Conservation (phyloP, 1,140 invertebrate species). For the Cydia fagiglandana region DNA sequence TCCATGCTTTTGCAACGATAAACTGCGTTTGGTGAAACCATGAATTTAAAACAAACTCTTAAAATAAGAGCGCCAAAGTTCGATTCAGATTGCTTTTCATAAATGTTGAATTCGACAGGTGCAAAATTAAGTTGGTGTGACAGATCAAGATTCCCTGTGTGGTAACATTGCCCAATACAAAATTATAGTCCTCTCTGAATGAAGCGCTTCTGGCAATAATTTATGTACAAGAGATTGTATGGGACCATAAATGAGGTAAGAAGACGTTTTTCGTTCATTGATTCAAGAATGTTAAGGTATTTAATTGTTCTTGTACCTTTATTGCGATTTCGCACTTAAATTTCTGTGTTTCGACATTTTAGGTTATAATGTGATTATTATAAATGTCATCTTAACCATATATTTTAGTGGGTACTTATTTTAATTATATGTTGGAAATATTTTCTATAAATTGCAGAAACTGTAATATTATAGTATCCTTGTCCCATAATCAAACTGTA, state of each 20-base stretch:
- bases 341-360: not conserved
- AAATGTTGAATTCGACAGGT: not conserved
- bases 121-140: conserved; percentile 6
- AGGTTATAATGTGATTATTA: not conserved
- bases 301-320: conserved; percentile 6
- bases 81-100: not conserved
- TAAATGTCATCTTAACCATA: no score
- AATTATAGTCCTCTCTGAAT: conserved; percentile 25
- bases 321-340: not conserved
- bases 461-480: no score
- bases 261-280: conserved; percentile 5
- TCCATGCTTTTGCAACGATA: not conserved
- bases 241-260: conserved; percentile 3
- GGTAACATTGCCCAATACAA: conserved; percentile 21
- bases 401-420: not conserved
- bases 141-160: conserved; percentile 23
- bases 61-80: not conserved
- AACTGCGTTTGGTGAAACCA: not conserved
- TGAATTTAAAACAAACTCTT: not conserved
- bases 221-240: conserved; percentile 3
- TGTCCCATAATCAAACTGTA: no score
- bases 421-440: not conserved
- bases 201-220: conserved; percentile 25
- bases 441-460: no score
- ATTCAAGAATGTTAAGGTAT: not conserved